Percentiles rank a stretch among this genome's conserved stretches.
These are phyloP conservation scores for Hippopotamus amphibius DNA, from an alignment of 2,113 vertebrate species.

Conservation along the genomic window DNA sequence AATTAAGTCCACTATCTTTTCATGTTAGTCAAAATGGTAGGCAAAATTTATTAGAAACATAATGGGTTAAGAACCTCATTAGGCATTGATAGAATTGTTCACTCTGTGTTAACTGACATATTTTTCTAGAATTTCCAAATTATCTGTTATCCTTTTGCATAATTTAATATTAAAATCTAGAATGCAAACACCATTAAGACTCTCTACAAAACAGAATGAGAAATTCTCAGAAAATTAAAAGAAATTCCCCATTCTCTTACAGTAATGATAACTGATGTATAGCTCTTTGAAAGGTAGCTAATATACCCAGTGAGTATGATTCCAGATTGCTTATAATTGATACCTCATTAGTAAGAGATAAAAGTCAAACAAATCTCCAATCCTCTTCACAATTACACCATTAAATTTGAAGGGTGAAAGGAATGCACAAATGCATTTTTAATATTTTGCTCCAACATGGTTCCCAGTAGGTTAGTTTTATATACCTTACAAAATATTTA, in stretches of 20 bases:
- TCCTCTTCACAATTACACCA: not conserved
- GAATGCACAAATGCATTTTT: not conserved
- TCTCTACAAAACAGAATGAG: not conserved
- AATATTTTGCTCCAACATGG: constrained; percentile 10
- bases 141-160: not conserved
- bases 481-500: not conserved
- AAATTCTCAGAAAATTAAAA: not conserved
- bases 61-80: not conserved
- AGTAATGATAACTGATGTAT: constrained; percentile 17
- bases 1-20: constrained; percentile 50
- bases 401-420: constrained; percentile 1
- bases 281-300: constrained; percentile 1
- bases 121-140: constrained; percentile 36
- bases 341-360: constrained; percentile 27
- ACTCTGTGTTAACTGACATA: not conserved
- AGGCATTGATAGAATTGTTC: not conserved
- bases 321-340: constrained; percentile 17
- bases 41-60: not conserved
- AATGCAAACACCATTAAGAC: constrained; percentile 29
- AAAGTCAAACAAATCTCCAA: constrained; percentile 38
- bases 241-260: not conserved
- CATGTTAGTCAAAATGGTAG: constrained; percentile 39
- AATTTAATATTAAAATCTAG: constrained; percentile 26
- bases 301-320: not conserved
- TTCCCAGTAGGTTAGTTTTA: constrained; percentile 2